Evolutionary conservation across 2,888 invertebrate genomes (phyloP), one percentile per base, ranked within the genome.

Genomic region (Parapristionchus giblindavisi): DNA sequence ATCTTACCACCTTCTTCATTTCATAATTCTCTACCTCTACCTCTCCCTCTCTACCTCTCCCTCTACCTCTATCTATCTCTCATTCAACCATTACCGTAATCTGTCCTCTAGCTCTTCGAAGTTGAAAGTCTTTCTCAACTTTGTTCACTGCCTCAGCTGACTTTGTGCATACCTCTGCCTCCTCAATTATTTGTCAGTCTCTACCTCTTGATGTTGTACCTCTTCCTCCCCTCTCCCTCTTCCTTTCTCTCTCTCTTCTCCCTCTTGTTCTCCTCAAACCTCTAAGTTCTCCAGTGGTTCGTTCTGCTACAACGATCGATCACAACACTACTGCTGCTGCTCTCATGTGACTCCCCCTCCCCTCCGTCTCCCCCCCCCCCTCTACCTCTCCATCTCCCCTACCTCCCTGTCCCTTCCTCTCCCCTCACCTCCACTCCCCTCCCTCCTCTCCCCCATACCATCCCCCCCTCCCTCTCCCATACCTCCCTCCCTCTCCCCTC

Each of bases 11-110:
- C 21, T 34, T 8, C 48, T 32, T 43, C 66, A n/a, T 48, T 68
- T 36, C 68, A 24, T 52, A 32, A 32, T 36, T 38, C 68, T 68
- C 11, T 27, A 24, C 2, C 61, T 61, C 61, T 4, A 8, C 61
- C 38, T 36, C 52, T 52, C 52, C 34, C n/a, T n/a, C n/a, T 68
- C 36, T 68, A 36, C 34, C 68, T 6, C 56, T 56, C 56, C 24
- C 56, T 56, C 56, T 56, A 8, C 27, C 56, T n/a, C 56, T 56
- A 17, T 56, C n/a, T n/a, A n/a, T n/a, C n/a, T n/a, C n/a, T n/a
- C n/a, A n/a, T n/a, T n/a, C n/a, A n/a, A n/a, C n/a, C n/a, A n/a
- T n/a, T n/a, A n/a, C n/a, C n/a, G n/a, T n/a, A n/a, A n/a, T n/a
- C n/a, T n/a, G n/a, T n/a, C n/a, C n/a, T n/a, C n/a, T n/a, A n/a